A percentile compares a stretch with the other conserved stretches of the same genome.
Conservation (phyloP, 2,888 invertebrate species). For the Bombyx huttoni region DNA sequence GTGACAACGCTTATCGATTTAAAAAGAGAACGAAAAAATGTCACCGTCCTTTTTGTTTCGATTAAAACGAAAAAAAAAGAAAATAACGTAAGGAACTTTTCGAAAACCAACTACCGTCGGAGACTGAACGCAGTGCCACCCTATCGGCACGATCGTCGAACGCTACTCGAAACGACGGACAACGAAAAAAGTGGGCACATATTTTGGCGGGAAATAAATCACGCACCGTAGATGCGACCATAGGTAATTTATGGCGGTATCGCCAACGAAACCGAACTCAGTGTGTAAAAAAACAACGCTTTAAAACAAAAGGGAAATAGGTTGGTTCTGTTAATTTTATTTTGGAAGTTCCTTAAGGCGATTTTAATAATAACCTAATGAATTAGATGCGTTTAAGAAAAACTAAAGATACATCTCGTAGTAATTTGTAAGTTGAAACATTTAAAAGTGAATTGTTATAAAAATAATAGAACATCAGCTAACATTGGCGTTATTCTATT, state of each 20-base stretch:
- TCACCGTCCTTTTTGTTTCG: conserved; percentile 46
- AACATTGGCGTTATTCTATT: too few species aligned
- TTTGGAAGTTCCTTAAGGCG: neutral
- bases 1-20: conserved; percentile 34
- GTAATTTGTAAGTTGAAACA: too few species aligned
- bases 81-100: conserved; percentile 15
- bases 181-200: conserved; percentile 55
- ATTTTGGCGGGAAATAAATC: conserved; percentile 71
- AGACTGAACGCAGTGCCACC: conserved; percentile 49
- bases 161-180: conserved; percentile 65
- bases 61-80: conserved; percentile 33
- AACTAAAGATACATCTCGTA: too few species aligned
- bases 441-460: too few species aligned
- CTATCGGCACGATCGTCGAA: conserved; percentile 63
- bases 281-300: conserved; percentile 8
- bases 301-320: conserved; percentile 16
- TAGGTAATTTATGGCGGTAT: conserved; percentile 65
- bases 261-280: conserved; percentile 21
- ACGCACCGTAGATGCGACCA: conserved; percentile 53
- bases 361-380: too few species aligned
- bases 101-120: conserved; percentile 62
- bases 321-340: neutral
- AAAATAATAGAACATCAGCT: too few species aligned
- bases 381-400: too few species aligned
- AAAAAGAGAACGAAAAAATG: conserved; percentile 18